These are phyloP conservation scores for Oopsacas minuta DNA, from an alignment of 37 sponge, comb jelly and placozoan genomes.

Conservation along the genomic window DNA sequence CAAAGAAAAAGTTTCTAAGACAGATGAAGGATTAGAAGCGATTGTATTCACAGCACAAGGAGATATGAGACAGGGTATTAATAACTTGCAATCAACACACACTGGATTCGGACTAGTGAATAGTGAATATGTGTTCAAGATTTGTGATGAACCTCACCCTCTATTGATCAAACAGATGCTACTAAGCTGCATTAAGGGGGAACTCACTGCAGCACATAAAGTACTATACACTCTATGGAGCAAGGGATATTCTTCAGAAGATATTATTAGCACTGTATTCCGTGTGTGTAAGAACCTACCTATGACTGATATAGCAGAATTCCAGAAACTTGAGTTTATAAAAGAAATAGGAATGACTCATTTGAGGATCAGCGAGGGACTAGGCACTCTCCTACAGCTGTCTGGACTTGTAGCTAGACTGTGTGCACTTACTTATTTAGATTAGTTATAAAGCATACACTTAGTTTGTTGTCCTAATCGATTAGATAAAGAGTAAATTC, in stretches of 20 bases:
- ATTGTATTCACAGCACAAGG: constrained; percentile 95
- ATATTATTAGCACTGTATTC: constrained; percentile 88
- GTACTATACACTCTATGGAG: constrained; percentile 82
- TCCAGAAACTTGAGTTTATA: constrained; percentile 85
- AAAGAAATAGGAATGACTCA: constrained; percentile 97
- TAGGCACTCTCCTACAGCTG: constrained; percentile 81
- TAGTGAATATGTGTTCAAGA: constrained; percentile 95
- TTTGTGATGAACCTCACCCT: constrained; percentile 99
- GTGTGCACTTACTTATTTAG: constrained; percentile 36
- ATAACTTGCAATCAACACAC: constrained; percentile 81
- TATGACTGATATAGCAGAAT: constrained; percentile 65
- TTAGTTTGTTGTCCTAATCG: too few relatives aligned
- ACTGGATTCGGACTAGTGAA: constrained; percentile 86
- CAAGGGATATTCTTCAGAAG: constrained; percentile 89
- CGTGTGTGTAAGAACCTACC: constrained; percentile 78
- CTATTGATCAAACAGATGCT: constrained; percentile 91
- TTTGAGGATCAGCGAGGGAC: constrained; percentile 73
- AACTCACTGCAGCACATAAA: constrained; percentile 68
- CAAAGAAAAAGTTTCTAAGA: constrained; percentile 52
- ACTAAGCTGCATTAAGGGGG: constrained; percentile 40
- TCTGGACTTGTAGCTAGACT: constrained; percentile 82
- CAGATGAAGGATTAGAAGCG: constrained; percentile 93
- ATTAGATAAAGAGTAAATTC: too few relatives aligned
- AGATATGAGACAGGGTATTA: constrained; percentile 96
- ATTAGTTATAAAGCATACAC: neutral